Base-by-base conservation (phyloP, 1,140 invertebrate species). In the Cydia strobilella region DNA sequence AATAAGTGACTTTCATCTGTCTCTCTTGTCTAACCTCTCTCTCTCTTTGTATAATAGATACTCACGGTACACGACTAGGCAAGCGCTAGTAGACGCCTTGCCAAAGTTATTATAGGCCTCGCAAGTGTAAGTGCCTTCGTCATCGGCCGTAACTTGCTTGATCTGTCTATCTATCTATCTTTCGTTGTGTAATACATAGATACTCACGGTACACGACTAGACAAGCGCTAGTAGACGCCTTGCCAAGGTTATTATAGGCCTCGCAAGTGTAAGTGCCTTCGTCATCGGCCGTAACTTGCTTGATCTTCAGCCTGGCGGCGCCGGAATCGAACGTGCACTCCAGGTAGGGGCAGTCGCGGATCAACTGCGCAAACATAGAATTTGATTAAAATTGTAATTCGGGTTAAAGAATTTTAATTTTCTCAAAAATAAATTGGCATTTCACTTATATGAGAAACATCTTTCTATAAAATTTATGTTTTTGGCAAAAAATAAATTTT, bases 71-170 rank as follows among this genome's bases (percentile, higher is more conserved):
- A 97, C 96, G 27, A 97, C 94, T 5, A 98, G 93, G 84, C 96
- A 97, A 4, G 96, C 96, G 1, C 96, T 96, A 2, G 96, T 97
- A 54, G 94, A 94, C 0, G 96, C 95, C 85, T 96, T 96, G 62
- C 97, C 97, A 69, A 97, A 93, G 76, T 95, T 94, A 85, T 98
- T 98, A 80, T 94, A 95, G 7, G 96, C 97, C 65, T 97, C 95
- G 83, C 97, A 98, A 0, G 95, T 96, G 87, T 98, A 98, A 80
- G 97, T 96, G n/a, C 97, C 97, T 82, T 97, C 96, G 86, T 98
- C 97, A 84, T 98, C 97, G 0, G 97, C 96, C 80, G 96, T 96
- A 18, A 97, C 95, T 74, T 96, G 95, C 10, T 94, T 94, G 80
- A 98, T 97, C 74, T 93, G n/a, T 39, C 35, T 39, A 3, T 39